A percentile compares a stretch with the other conserved stretches of the same genome.
Conservation (phyloP, 2,797 vertebrate species). For the Chaetodon trifasciatus region DNA sequence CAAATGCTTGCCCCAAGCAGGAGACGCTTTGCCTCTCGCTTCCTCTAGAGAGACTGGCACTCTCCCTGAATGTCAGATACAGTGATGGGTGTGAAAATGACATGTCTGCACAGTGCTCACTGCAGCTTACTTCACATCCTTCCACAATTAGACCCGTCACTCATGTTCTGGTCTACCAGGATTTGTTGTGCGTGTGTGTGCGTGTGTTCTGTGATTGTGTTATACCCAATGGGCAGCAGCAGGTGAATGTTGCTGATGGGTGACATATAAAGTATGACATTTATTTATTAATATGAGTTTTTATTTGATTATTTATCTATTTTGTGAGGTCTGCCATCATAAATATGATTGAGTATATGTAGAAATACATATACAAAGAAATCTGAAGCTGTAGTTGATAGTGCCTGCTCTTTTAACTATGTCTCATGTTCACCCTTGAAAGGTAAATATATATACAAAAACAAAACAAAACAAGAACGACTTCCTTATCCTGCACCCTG, state of each 20-base stretch:
- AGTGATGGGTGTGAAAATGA: slow-evolving; percentile 66
- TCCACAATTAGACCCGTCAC: slow-evolving; percentile 70
- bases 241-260: slow-evolving; percentile 49
- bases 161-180: slow-evolving; percentile 52
- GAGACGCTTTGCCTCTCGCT: slow-evolving; percentile 15
- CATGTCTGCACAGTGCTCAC: slow-evolving; percentile 49
- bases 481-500: no score
- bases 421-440: no score
- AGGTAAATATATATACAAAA: no score
- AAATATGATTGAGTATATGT: no score
- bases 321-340: no score
- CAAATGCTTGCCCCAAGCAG: background rate
- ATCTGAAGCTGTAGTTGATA: no score
- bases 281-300: no score
- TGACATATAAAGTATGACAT: slow-evolving; percentile 45
- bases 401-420: no score
- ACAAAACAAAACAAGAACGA: no score
- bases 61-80: slow-evolving; percentile 27
- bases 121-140: slow-evolving; percentile 41
- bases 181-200: slow-evolving; percentile 22
- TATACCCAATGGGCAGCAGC: slow-evolving; percentile 33
- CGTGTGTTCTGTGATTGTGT: slow-evolving; percentile 32
- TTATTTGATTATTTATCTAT: no score
- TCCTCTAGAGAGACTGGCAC: slow-evolving; percentile 30
- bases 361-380: no score